Base-by-base conservation (phyloP, 2,888 invertebrate genomes). In the Acrobasis suavella region DNA sequence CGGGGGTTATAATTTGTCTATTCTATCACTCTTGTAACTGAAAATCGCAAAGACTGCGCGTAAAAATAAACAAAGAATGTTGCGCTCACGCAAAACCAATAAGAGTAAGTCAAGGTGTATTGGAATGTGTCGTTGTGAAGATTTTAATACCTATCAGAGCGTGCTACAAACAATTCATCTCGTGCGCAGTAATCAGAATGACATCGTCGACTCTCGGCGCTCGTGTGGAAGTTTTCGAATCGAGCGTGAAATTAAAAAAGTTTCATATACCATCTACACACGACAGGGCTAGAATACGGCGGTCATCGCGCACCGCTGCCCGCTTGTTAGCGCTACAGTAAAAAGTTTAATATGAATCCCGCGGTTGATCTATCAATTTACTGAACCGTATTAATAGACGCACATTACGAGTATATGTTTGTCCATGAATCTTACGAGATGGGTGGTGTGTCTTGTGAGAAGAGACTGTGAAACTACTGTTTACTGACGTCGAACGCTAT, bases 241-340 rank as follows among this genome's bases (percentile, higher is more conserved):
- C 85, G 82, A 87, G 86, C 89, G 86, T 89, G 85, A 90, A 88
- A 91, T 91, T 89, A 91, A 89, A 91, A 90, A 89, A 90, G 85
- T 88, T 89, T 73, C 78, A 80, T 82, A 81, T 83, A 78, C 78
- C n/a, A n/a, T n/a, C 70, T 75, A 68, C 55, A 55, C 32, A 49
- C 16, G 22, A 22, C 42, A 42, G 16, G 22, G 62, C 60, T 63
- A 68, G 66, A 64, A 37, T 62, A 32, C 14, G 22, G 50, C n/a
- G 38, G 54, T 32, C 42, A 51, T 22, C 51, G 9, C 51, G 51
- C 60, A 16, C 51, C 76, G 73, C 70, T 78, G 72, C 70, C 63
- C 72, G 72, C 74, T 73, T 67, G 63, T 62, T 65, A 73, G 72
- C 63, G 70, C 70, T 75, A 73, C 71, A 71, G 65, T 74, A 71